Percentiles rank a stretch among this genome's conserved stretches.
Conservation (phyloP, 2,888 invertebrate species). For the Parelbella ahira region DNA sequence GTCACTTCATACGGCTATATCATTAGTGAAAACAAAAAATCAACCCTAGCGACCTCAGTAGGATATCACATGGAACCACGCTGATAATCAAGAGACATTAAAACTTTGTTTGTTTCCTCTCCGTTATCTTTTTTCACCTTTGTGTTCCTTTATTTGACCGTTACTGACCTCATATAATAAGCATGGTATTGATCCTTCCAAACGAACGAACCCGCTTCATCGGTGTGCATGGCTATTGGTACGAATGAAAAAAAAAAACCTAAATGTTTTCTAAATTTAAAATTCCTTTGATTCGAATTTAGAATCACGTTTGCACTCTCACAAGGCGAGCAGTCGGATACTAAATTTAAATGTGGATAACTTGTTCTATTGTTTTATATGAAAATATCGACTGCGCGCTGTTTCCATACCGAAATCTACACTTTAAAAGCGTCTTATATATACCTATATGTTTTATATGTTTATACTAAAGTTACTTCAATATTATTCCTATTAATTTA, state of each 20-base stretch:
- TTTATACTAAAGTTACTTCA: too few relatives aligned
- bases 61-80: conserved; percentile 40
- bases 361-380: conserved; percentile 28
- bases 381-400: conserved; percentile 64
- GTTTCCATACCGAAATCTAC: conserved; percentile 55
- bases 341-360: neutral
- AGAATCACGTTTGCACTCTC: conserved; percentile 59
- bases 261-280: conserved; percentile 48
- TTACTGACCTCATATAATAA: conserved; percentile 70
- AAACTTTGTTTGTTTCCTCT: conserved; percentile 36
- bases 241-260: too few relatives aligned
- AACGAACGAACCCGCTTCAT: conserved; percentile 53
- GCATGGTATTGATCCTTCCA: conserved; percentile 58
- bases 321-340: conserved; percentile 63
- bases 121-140: conserved; percentile 45
- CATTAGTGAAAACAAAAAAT: conserved; percentile 12
- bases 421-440: conserved; percentile 60
- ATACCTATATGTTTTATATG: too few relatives aligned
- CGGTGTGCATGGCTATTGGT: conserved; percentile 70
- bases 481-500: neutral
- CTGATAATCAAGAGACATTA: conserved; percentile 25
- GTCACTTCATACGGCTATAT: conserved; percentile 11
- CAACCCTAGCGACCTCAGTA: conserved; percentile 7
- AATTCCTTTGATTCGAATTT: conserved; percentile 46
- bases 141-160: conserved; percentile 44